Evolutionary conservation across 2,113 vertebrate genomes (phyloP).

Genomic region (Scalopus aquaticus): DNA sequence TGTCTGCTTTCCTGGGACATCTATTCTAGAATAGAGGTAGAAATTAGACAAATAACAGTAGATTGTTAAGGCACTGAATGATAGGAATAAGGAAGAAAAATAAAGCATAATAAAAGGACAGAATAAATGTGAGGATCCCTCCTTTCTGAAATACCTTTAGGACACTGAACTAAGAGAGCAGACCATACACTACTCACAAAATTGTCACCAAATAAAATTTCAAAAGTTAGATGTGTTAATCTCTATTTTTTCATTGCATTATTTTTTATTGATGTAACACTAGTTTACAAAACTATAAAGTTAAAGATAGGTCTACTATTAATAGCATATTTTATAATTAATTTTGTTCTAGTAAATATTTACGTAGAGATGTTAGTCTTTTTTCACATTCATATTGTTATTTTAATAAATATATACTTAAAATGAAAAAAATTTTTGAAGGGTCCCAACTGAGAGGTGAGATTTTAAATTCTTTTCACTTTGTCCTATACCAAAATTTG

Average conservation of each 20-base stretch:
- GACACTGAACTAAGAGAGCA: neutral
- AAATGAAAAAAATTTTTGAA: too few species aligned
- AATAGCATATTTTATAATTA: too few species aligned
- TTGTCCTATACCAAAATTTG: slow-evolving; percentile 20
- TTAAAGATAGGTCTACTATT: too few species aligned
- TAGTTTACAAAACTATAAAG: too few species aligned
- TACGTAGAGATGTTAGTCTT: too few species aligned
- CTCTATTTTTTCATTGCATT: too few species aligned
- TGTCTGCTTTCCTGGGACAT: neutral
- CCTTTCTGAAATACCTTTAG: neutral
- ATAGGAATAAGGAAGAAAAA: neutral
- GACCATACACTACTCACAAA: neutral
- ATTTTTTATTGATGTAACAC: too few species aligned
- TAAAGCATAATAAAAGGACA: neutral
- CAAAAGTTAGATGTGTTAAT: too few species aligned
- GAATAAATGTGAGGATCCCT: neutral
- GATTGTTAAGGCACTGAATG: neutral
- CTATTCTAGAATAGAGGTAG: neutral
- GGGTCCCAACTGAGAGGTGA: neutral
- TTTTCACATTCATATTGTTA: too few species aligned
- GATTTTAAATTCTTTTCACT: neutral
- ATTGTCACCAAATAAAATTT: too few species aligned
- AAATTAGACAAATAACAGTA: neutral
- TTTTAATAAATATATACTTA: too few species aligned
- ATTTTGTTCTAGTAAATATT: too few species aligned